Base-by-base conservation (phyloP, 2,888 invertebrate genomes). In the Hypolimnas misippus region DNA sequence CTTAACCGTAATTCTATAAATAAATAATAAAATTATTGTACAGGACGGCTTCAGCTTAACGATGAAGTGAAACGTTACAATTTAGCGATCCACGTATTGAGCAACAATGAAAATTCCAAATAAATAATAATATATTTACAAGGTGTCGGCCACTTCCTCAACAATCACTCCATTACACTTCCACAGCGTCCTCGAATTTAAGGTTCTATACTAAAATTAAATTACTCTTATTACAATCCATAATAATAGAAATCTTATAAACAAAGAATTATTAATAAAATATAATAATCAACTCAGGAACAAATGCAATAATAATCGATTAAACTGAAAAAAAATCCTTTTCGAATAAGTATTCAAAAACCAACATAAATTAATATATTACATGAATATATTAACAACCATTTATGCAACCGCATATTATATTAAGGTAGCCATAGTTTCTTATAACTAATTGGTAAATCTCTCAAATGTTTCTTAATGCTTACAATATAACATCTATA, bases 241-340 rank as follows among this genome's bases (percentile, higher is more conserved):
- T 84, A 86, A 71, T 78, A 76, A 80, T 82, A 84, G 72, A 83
- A 78, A 74, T 79, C 86, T 86, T 87, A 88, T 68, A 75, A 85
- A 83, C 80, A 78, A 85, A 74, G 83, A 83, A 83, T 83, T 84
- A 83, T 82, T 76, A 78, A 89, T 90, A 91, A 89, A 90, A 89
- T 89, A 87, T 90, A 90, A 85, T 82, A 87, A 84, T 89, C 88
- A 91, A 89, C 86, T 91, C 92, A 92, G 92, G 92, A 92, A 92
- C 92, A 91, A 92, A 92, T 92, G 92, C 92, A 92, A 89, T 90
- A 90, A 87, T 83, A 90, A 89, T 90, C 87, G 81, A 87, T 89
- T 84, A 84, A 87, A 86, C 87, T 86, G 80, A 82, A 86, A 83
- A 84, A 49, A 14, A 71, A 71, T 79, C 77, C 67, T 81, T 87